These are phyloP conservation scores for Thereva nobilitata DNA, from an alignment of 2,888 invertebrate species.

Conservation along the genomic window DNA sequence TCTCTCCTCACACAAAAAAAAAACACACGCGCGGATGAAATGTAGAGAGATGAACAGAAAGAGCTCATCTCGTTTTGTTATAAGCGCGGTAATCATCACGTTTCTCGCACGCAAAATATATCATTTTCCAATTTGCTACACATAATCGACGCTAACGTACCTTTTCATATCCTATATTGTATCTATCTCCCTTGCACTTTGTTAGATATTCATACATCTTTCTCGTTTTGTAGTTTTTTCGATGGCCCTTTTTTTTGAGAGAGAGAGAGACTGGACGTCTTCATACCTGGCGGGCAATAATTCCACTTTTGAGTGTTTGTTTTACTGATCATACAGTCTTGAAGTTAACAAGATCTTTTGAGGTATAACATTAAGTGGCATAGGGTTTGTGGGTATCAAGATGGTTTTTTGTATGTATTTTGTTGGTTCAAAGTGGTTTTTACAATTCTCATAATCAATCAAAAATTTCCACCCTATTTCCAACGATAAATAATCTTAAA, in stretches of 20 bases:
- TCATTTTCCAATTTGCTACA: conserved; percentile 42
- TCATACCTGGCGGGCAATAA: conserved; percentile 25
- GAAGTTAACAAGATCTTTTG: not conserved
- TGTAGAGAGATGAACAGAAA: not conserved
- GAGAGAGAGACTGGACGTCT: not conserved
- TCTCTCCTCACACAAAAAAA: not conserved
- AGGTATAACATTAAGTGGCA: not conserved
- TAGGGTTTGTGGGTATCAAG: not conserved
- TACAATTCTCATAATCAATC: too few relatives aligned
- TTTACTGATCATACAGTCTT: conserved; percentile 9
- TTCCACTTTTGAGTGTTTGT: conserved; percentile 18
- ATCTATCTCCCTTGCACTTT: not conserved
- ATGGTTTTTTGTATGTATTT: not conserved
- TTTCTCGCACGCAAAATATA: conserved; percentile 40
- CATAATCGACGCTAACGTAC: conserved; percentile 32
- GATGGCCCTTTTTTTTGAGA: too few relatives aligned
- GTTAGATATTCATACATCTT: too few relatives aligned
- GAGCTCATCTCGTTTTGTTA: conserved; percentile 26
- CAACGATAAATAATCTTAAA: conserved; percentile 6
- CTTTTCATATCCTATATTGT: not conserved
- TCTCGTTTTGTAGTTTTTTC: too few relatives aligned
- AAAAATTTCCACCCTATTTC: not conserved
- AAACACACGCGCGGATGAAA: not conserved
- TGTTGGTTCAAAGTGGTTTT: too few relatives aligned
- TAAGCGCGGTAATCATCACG: conserved; percentile 39